A percentile compares a stretch with the other conserved stretches of the same genome.
phyloP scores from a whole-genome alignment of 2,888 invertebrate genomes.

The Drosophila paramelanica region DNA sequence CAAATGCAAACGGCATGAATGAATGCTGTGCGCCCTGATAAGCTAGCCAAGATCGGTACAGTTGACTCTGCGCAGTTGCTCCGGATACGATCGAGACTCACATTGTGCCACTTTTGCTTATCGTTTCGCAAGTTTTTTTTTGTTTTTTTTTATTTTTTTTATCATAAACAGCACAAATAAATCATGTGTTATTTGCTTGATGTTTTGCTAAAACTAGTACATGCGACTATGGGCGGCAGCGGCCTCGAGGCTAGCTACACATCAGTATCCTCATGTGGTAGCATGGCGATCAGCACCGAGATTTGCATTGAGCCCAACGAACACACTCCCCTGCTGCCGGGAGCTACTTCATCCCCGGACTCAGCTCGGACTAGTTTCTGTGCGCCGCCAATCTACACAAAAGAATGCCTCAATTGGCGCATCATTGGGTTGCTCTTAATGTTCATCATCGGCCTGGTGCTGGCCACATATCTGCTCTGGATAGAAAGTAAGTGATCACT shows the following conservation, averaged over 20 bases:
- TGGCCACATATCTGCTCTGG: constrained; percentile 81
- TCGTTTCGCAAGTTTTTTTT: constrained; percentile 20
- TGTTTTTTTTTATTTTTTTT: constrained; percentile 8
- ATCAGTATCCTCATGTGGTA: constrained; percentile 16
- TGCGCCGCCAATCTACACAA: constrained; percentile 22
- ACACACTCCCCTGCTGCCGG: constrained; percentile 28
- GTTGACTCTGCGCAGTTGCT: constrained; percentile 4
- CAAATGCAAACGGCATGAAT: neutral
- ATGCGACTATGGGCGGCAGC: constrained; percentile 4
- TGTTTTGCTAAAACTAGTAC: constrained; percentile 51
- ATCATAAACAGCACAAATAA: constrained; percentile 46
- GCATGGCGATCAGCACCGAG: constrained; percentile 18
- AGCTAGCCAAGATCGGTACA: constrained; percentile 4
- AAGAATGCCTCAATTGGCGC: constrained; percentile 67
- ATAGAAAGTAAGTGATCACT: constrained; percentile 76
- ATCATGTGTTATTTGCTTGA: constrained; percentile 51
- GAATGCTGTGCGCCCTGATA: constrained; percentile 4
- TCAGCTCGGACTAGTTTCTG: constrained; percentile 1
- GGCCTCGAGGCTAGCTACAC: neutral
- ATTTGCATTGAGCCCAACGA: constrained; percentile 38
- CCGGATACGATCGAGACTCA: neutral
- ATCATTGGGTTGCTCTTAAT: constrained; percentile 69
- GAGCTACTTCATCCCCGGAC: neutral
- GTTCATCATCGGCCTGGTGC: constrained; percentile 62
- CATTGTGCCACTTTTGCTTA: constrained; percentile 37